Evolutionary conservation across 2,797 vertebrate species (phyloP).

Genomic region (Apogon talboti): DNA sequence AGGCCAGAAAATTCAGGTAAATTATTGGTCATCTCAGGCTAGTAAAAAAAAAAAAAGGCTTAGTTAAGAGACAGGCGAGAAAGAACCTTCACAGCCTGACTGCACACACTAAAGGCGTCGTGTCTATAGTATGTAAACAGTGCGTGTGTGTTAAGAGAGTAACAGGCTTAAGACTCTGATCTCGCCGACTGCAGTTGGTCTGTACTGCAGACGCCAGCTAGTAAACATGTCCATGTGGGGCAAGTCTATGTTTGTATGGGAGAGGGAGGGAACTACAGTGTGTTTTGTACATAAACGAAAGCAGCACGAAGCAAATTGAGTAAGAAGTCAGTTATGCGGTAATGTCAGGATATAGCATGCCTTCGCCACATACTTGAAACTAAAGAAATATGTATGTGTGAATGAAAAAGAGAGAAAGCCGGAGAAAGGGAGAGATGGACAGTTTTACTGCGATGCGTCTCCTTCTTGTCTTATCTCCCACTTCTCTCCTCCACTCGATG

Average conservation of each 20-base stretch:
- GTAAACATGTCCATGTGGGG: slow-evolving; percentile 76
- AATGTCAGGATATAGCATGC: slow-evolving; percentile 28
- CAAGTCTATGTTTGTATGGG: slow-evolving; percentile 66
- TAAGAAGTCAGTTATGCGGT: slow-evolving; percentile 14
- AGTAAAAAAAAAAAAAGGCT: slow-evolving; percentile 69
- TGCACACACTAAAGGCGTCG: slow-evolving; percentile 63
- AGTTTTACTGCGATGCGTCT: slow-evolving; percentile 76
- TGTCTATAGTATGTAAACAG: slow-evolving; percentile 76
- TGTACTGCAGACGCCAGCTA: slow-evolving; percentile 80
- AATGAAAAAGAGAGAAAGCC: slow-evolving; percentile 8
- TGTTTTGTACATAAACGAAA: slow-evolving; percentile 32
- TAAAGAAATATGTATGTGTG: slow-evolving; percentile 21
- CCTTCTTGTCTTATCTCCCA: slow-evolving; percentile 79
- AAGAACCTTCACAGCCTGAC: slow-evolving; percentile 69
- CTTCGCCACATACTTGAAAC: slow-evolving; percentile 35
- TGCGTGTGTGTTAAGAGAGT: slow-evolving; percentile 62
- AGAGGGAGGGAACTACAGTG: slow-evolving; percentile 14
- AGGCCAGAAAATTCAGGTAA: slow-evolving; percentile 71
- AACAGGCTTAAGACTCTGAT: slow-evolving; percentile 75
- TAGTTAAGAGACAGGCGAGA: slow-evolving; percentile 67
- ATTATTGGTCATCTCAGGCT: slow-evolving; percentile 76
- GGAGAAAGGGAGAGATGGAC: slow-evolving; percentile 57
- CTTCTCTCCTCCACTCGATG: slow-evolving; percentile 71
- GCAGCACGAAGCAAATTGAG: slow-evolving; percentile 47
- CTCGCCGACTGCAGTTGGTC: slow-evolving; percentile 66